Conservation (phyloP, 2,888 invertebrate species). For the Brassicogethes aeneus region DNA sequence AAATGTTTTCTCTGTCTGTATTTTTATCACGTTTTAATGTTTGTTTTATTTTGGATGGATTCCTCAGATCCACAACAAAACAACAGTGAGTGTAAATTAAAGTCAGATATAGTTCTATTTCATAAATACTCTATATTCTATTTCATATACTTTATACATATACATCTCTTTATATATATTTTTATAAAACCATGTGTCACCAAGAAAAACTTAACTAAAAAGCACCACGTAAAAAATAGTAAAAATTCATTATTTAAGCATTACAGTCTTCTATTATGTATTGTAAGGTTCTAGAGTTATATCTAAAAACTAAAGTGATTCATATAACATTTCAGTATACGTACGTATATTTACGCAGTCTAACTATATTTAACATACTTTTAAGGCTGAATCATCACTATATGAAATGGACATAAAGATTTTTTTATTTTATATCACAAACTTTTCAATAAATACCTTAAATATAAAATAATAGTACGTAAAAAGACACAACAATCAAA, state of each 20-base stretch:
- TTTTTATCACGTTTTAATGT: slow-evolving; percentile 15
- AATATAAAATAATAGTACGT: too few relatives aligned
- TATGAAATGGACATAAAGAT: background rate
- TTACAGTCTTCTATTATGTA: slow-evolving; percentile 39
- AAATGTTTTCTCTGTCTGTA: slow-evolving; percentile 9
- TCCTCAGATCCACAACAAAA: slow-evolving; percentile 19
- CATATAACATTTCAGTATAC: slow-evolving; percentile 26
- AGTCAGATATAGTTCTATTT: slow-evolving; percentile 40
- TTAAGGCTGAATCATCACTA: background rate
- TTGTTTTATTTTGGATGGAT: slow-evolving; percentile 20
- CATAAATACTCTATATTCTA: slow-evolving; percentile 39
- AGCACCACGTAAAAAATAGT: slow-evolving; percentile 32
- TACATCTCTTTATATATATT: slow-evolving; percentile 41
- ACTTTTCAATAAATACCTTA: too few relatives aligned
- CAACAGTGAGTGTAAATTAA: slow-evolving; percentile 30
- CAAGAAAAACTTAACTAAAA: slow-evolving; percentile 39
- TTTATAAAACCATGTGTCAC: slow-evolving; percentile 43
- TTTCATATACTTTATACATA: slow-evolving; percentile 43
- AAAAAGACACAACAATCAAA: too few relatives aligned
- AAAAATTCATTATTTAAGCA: slow-evolving; percentile 29
- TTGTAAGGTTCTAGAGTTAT: slow-evolving; percentile 24
- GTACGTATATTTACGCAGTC: slow-evolving; percentile 32
- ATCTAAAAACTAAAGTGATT: slow-evolving; percentile 32
- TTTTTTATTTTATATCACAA: too few relatives aligned
- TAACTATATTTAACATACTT: slow-evolving; percentile 21